Conservation (phyloP, 2,797 vertebrate species). For the Iguana delicatissima region DNA sequence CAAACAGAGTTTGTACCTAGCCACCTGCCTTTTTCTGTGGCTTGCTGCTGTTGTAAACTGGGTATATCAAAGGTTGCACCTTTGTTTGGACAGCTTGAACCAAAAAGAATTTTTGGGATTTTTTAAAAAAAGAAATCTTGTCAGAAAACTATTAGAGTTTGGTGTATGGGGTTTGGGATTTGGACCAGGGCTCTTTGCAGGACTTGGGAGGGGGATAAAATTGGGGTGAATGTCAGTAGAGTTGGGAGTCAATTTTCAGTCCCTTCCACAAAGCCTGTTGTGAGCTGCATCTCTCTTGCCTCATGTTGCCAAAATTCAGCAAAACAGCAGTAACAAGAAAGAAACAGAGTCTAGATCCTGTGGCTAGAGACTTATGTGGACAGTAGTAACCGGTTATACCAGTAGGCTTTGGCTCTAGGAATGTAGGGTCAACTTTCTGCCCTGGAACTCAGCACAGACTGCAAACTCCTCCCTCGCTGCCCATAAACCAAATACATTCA, state of each 20-base stretch:
- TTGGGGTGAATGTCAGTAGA: neutral
- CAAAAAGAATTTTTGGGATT: neutral
- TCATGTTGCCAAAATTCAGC: neutral
- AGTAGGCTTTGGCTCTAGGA: too few relatives aligned
- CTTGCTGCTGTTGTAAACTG: neutral
- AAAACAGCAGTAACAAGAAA: neutral
- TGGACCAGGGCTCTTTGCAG: neutral
- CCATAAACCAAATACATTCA: too few relatives aligned
- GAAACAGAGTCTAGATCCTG: neutral
- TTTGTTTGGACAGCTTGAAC: conserved; percentile 42
- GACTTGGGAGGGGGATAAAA: neutral
- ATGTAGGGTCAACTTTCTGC: too few relatives aligned
- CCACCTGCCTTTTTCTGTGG: neutral
- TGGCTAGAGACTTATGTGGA: too few relatives aligned
- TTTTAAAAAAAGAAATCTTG: neutral
- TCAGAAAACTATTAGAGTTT: neutral
- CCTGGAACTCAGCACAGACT: too few relatives aligned
- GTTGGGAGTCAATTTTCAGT: neutral
- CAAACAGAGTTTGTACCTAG: neutral
- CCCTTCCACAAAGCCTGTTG: neutral
- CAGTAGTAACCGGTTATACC: too few relatives aligned
- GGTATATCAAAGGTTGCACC: conserved; percentile 31
- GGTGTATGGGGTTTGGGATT: neutral
- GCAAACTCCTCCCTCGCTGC: too few relatives aligned
- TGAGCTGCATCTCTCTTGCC: neutral